These are phyloP conservation scores for Tachina fera DNA, from an alignment of 2,888 invertebrate genomes.

Conservation along the genomic window DNA sequence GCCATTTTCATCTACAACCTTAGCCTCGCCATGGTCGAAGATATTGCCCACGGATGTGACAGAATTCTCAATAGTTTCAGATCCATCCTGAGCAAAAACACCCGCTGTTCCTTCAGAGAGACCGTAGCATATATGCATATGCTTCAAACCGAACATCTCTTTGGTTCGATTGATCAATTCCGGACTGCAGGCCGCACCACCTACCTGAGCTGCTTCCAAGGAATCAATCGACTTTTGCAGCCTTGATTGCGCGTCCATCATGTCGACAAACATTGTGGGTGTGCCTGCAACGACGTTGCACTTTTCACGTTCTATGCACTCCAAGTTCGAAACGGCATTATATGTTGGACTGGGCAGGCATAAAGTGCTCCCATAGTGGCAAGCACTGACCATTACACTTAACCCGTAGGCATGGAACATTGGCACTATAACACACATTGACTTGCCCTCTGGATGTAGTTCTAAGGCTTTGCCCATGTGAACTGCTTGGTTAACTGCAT, in stretches of 20 bases:
- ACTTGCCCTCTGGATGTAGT: conserved; percentile 80
- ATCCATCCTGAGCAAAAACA: conserved; percentile 83
- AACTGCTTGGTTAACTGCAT: conserved; percentile 88
- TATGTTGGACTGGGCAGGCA: conserved; percentile 85
- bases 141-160: conserved; percentile 82
- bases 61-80: conserved; percentile 82
- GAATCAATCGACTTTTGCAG: conserved; percentile 83
- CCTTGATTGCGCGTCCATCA: conserved; percentile 84
- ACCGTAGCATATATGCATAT: conserved; percentile 84
- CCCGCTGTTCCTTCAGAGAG: conserved; percentile 84
- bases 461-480: conserved; percentile 84
- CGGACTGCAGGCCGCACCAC: conserved; percentile 88
- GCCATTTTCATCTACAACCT: conserved; percentile 85
- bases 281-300: conserved; percentile 89
- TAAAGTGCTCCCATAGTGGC: conserved; percentile 85
- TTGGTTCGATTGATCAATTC: conserved; percentile 84
- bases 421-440: conserved; percentile 86
- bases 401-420: conserved; percentile 92
- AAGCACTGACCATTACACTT: conserved; percentile 84
- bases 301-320: conserved; percentile 87
- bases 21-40: conserved; percentile 84
- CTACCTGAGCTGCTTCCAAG: conserved; percentile 85
- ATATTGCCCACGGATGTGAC: conserved; percentile 84
- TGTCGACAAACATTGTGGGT: conserved; percentile 92
- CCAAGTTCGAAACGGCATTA: conserved; percentile 85